Conservation (phyloP, 1,140 invertebrate species). For the Geopemphigus sp. region DNA sequence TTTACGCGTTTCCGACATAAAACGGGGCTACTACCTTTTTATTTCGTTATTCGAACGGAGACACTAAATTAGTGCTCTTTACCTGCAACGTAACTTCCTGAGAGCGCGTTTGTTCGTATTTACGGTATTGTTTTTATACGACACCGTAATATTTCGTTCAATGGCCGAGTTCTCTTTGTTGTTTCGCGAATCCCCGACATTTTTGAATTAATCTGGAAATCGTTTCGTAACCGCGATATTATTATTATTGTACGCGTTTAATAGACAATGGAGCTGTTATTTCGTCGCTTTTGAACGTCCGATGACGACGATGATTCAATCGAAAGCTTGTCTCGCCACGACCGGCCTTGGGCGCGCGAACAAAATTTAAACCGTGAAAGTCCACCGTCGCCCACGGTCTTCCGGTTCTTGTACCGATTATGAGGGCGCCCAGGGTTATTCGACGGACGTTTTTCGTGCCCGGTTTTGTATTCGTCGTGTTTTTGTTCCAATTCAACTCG, state of each 20-base stretch:
- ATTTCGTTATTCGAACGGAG: not conserved
- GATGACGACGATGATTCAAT: not conserved
- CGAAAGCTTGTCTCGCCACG: not conserved
- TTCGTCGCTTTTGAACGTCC: not conserved
- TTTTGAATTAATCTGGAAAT: not conserved
- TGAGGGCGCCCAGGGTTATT: constrained; percentile 15
- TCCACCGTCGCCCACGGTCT: not conserved
- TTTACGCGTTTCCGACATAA: too few species aligned
- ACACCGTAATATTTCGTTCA: not conserved
- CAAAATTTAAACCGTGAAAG: constrained; percentile 10
- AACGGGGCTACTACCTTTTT: too few species aligned
- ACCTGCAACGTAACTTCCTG: not conserved
- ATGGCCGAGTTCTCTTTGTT: not conserved
- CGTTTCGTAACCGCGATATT: not conserved
- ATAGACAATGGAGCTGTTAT: not conserved
- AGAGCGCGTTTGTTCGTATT: not conserved
- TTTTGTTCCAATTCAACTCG: not conserved
- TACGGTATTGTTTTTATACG: not conserved
- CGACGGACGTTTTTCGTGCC: not conserved
- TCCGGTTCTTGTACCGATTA: not conserved
- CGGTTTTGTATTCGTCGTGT: not conserved
- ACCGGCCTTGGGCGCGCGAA: not conserved
- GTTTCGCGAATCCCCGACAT: not conserved
- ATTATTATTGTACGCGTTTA: not conserved
- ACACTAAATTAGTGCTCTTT: not conserved